These are phyloP conservation scores for Uropetala carovei DNA, from an alignment of 2,888 invertebrate species.

Conservation along the genomic window DNA sequence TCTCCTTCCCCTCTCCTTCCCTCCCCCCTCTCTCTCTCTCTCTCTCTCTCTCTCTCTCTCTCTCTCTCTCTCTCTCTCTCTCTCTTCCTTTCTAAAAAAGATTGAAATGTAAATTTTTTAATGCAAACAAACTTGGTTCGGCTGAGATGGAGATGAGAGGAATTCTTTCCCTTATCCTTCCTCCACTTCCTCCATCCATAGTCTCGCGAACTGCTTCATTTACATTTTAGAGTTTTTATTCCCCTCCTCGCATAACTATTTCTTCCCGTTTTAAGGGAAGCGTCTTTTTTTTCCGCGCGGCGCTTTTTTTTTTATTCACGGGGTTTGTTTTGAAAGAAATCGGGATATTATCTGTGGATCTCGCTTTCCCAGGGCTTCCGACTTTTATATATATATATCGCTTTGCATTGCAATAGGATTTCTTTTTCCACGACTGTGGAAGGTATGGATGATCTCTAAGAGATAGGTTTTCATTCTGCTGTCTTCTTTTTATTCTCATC, in stretches of 20 bases:
- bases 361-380: constrained; percentile 23
- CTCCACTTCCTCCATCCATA: not conserved
- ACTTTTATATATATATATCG: constrained; percentile 31
- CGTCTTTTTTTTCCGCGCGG: not conserved
- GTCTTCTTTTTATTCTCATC: not conserved
- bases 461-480: constrained; percentile 3
- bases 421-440: not conserved
- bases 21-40: not conserved
- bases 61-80: not conserved
- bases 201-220: not conserved
- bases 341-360: constrained; percentile 27
- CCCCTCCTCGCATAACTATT: constrained; percentile 21
- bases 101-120: constrained; percentile 35
- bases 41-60: not conserved
- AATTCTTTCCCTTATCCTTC: not conserved
- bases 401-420: constrained; percentile 24
- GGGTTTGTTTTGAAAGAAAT: not conserved
- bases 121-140: constrained; percentile 10
- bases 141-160: constrained; percentile 22
- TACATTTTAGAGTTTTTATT: constrained; percentile 13
- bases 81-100: not conserved
- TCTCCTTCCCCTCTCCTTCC: not conserved
- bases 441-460: not conserved
- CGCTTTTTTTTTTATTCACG: not conserved
- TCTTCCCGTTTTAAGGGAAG: constrained; percentile 32